Conservation (phyloP, 2,113 vertebrate species). For the Struthidea cinerea region DNA sequence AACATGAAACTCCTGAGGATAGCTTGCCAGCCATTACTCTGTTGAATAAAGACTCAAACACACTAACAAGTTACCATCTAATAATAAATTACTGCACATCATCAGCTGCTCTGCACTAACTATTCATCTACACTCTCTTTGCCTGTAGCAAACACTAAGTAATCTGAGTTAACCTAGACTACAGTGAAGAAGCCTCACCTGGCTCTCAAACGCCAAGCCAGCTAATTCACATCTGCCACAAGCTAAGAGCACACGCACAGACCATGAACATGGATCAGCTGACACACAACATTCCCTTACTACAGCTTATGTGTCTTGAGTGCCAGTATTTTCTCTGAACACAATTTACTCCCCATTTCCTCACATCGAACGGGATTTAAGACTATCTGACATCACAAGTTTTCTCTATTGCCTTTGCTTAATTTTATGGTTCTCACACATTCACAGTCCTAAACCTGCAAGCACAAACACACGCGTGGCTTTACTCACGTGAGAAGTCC, state of each 20-base stretch:
- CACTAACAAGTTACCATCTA: background rate
- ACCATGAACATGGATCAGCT: background rate
- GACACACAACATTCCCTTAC: background rate
- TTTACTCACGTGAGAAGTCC: constrained; percentile 55
- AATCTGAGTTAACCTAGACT: background rate
- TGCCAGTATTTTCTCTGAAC: background rate
- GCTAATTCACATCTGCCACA: constrained; percentile 28
- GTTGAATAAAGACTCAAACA: background rate
- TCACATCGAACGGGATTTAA: background rate
- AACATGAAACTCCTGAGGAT: background rate
- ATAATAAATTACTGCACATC: background rate
- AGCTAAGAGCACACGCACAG: background rate
- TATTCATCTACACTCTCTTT: background rate
- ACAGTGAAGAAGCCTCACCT: background rate
- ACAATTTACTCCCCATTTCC: background rate
- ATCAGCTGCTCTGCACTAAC: background rate
- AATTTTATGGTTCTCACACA: background rate
- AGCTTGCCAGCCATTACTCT: background rate
- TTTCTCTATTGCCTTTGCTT: background rate
- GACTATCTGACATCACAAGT: background rate
- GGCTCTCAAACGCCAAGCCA: background rate
- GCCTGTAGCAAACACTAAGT: background rate
- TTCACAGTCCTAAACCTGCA: constrained; percentile 38
- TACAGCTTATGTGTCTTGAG: background rate
- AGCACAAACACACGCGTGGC: constrained; percentile 36